Conservation (phyloP, 1,140 invertebrate genomes). For the Cylas formicarius region DNA sequence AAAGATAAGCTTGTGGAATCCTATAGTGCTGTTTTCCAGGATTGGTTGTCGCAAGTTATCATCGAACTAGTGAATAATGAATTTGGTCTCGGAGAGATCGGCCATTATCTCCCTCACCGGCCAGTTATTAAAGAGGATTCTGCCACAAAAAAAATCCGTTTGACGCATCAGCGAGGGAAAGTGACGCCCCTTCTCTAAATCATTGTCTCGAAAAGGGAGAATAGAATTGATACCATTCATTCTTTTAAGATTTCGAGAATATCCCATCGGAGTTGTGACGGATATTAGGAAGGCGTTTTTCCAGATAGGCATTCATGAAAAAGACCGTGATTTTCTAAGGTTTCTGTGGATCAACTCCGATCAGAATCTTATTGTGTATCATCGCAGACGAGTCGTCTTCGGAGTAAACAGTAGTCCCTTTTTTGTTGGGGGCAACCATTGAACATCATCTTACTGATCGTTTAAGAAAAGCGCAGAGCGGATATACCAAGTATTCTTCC, state of each 20-base stretch:
- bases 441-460: conserved; percentile 4
- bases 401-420: conserved; percentile 34
- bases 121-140: conserved; percentile 17
- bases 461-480: conserved; percentile 4
- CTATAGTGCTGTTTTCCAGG: conserved; percentile 19
- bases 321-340: conserved; percentile 10
- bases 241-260: conserved; percentile 37
- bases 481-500: background rate
- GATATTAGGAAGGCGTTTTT: conserved; percentile 44
- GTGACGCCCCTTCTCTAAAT: conserved; percentile 24
- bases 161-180: conserved; percentile 26
- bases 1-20: conserved; percentile 1
- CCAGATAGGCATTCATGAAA: conserved; percentile 31
- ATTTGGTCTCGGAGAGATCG: conserved; percentile 12
- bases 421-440: conserved; percentile 23
- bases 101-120: conserved; percentile 26
- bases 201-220: conserved; percentile 33
- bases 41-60: conserved; percentile 22
- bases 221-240: conserved; percentile 40
- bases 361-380: conserved; percentile 21
- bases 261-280: conserved; percentile 35
- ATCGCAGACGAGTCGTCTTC: conserved; percentile 27
- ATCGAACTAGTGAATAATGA: conserved; percentile 20
- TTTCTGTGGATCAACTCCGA: conserved; percentile 13
- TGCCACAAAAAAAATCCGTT: conserved; percentile 19